Conservation (phyloP, 2,113 vertebrate species). For the Xerus inauris region DNA sequence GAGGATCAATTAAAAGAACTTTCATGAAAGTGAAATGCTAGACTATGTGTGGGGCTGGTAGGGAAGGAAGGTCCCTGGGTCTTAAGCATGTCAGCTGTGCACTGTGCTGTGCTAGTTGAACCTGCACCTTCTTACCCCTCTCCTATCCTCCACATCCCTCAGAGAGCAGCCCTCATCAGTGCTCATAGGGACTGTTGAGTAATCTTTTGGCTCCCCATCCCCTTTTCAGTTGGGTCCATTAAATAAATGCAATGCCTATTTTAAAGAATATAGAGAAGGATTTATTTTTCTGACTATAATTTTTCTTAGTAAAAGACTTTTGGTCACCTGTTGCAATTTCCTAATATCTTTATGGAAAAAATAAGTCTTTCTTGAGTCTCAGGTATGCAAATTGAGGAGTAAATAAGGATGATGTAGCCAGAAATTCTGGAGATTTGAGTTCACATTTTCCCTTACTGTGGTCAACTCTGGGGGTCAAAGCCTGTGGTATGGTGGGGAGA, state of each 20-base stretch:
- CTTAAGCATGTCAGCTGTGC: too few relatives aligned
- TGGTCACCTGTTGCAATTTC: not conserved
- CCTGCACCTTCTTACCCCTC: not conserved
- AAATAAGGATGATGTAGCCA: not conserved
- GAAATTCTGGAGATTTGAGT: rapidly evolving
- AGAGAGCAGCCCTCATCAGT: too few relatives aligned
- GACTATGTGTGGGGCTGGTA: rapidly evolving
- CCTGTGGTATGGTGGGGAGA: not conserved
- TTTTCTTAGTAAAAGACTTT: not conserved
- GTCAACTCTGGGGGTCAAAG: not conserved
- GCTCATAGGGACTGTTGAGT: rapidly evolving
- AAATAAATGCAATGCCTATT: not conserved
- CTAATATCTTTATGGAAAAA: not conserved
- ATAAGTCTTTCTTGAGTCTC: not conserved
- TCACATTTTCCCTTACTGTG: not conserved
- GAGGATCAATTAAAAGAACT: not conserved
- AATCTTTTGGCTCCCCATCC: not conserved
- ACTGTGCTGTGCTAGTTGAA: rapidly evolving
- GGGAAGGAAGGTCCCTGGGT: rapidly evolving
- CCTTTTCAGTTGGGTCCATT: not conserved
- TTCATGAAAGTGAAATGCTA: rapidly evolving
- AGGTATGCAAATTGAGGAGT: not conserved
- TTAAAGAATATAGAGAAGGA: not conserved
- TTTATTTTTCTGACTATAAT: not conserved
- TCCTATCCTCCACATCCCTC: rapidly evolving